Evolutionary conservation across 2,888 invertebrate genomes (phyloP), one percentile per base, ranked within the genome.

Genomic region (Holacanthella duospinosa): DNA sequence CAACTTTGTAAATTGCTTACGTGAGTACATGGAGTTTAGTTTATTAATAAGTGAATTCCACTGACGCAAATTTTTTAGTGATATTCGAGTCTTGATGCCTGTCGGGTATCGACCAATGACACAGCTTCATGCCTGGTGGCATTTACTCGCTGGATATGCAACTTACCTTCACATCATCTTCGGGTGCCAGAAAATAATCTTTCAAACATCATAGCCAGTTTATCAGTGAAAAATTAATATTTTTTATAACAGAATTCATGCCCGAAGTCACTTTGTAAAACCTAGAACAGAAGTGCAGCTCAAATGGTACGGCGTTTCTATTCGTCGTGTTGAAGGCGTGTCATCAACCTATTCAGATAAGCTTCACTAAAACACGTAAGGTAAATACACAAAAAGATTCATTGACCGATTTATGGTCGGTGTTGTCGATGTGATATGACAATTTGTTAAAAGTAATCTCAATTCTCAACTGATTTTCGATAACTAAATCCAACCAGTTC

Each of bases 121-220:
- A 28, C 78, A 79, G 65, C 73, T 78, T 25, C 79, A 79, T 72
- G 79, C 78, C 21, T 78, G 78, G 77, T 79, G 79, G 79, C 79
- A 79, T 67, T 70, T 78, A 29, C 70, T 78, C 24, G 78, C 78
- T 48, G 79, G 79, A 1, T 74, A 76, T 43, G 78, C 78, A 9
- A 78, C 78, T 25, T 79, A 78, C 68, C 66, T 78, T 21, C 75
- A 75, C 43, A 73, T 79, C 19, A 27, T 74, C 24, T 75, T 74
- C 55, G 73, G 70, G 74, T 74, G 66, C 63, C 64, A n/a, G n/a
- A n/a, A n/a, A n/a, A n/a, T n/a, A n/a, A n/a, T n/a, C n/a, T n/a
- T n/a, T 29, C 4, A 29, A 53, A 21, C 58, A 1, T 24, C n/a
- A 56, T 43, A 19, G 12, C 19, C 29, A 12, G 24, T 2, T 59